Base-by-base conservation (phyloP, 2,888 invertebrate genomes). In the Isoperla grammatica region DNA sequence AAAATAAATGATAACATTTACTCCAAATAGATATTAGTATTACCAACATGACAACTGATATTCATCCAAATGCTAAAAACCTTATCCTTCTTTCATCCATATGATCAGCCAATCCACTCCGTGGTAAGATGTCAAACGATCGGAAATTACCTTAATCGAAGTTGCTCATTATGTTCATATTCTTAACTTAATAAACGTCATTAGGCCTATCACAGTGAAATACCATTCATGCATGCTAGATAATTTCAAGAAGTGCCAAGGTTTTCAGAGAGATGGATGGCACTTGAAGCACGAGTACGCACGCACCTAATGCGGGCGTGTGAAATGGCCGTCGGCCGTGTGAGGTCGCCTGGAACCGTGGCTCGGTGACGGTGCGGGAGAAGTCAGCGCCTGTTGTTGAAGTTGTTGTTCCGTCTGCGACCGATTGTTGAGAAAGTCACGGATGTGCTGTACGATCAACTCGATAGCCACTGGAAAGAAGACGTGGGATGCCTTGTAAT, bases 381-480 rank as follows among this genome's bases (percentile, higher is more conserved):
- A 57, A n/a, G 58, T 49, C 20, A 56, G 35, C 4, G 56, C 39
- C 11, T 23, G 12, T 19, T 54, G 49, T 17, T 60, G 42, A 1
- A 58, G 22, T 6, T 23, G 12, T 17, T 54, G 49, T 17, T 60
- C 60, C 48, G 23, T 15, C 13, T 59, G 42, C 22, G 55, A 74
- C 39, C 81, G 78, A 71, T 81, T 81, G 70, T 82, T 85, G 70
- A 95, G 78, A 71, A 94, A 86, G 74, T 96, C 96, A 68, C 92
- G 87, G 74, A 97, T 95, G 76, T 96, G 96, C 76, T 96, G 95
- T 54, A 97, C 96, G 72, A 97, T 96, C 75, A 97, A 80, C 74
- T 95, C 95, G 72, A 97, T 96, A 66, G 97, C 97, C 75, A 97
- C 97, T 95, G 85, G 61, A 87, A 85, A 71, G 72, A 72, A 73